These are phyloP conservation scores for Himalopsyche tibetana DNA, from an alignment of 2,888 invertebrate species.

Conservation along the genomic window DNA sequence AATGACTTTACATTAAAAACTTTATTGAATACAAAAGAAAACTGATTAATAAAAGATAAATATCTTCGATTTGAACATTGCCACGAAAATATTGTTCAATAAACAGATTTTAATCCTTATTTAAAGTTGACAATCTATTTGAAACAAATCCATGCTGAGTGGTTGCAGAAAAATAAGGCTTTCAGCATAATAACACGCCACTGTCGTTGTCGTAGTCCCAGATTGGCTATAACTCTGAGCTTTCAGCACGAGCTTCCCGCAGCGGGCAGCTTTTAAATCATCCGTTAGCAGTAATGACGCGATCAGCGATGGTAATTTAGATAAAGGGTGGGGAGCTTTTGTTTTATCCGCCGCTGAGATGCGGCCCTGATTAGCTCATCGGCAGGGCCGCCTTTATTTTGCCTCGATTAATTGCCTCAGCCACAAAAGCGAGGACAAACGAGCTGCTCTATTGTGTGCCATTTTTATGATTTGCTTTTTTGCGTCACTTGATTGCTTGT, in stretches of 20 bases:
- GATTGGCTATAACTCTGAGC: constrained; percentile 31
- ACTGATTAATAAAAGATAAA: too few relatives aligned
- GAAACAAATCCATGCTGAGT: too few relatives aligned
- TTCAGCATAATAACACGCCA: neutral
- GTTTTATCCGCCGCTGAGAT: constrained; percentile 14
- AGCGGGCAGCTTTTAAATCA: constrained; percentile 31
- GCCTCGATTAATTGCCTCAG: constrained; percentile 14
- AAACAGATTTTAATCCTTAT: too few relatives aligned
- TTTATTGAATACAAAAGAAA: too few relatives aligned
- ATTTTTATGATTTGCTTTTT: constrained; percentile 14
- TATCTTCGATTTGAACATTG: too few relatives aligned
- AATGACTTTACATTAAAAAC: too few relatives aligned
- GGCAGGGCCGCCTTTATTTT: constrained; percentile 34
- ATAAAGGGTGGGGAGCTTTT: constrained; percentile 26
- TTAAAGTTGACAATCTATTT: too few relatives aligned
- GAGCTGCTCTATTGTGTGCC: constrained; percentile 17
- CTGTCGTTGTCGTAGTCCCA: constrained; percentile 34
- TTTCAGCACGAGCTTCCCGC: constrained; percentile 14
- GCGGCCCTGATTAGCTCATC: constrained; percentile 27
- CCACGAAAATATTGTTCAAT: too few relatives aligned
- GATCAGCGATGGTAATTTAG: constrained; percentile 30
- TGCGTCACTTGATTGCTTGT: constrained; percentile 9
- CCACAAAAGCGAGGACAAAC: constrained; percentile 16
- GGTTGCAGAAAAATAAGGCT: neutral
- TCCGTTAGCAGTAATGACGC: constrained; percentile 31